Evolutionary conservation across 2,888 invertebrate species (phyloP), one percentile per base, ranked within the genome.

Genomic region (Agrilus biguttatus): DNA sequence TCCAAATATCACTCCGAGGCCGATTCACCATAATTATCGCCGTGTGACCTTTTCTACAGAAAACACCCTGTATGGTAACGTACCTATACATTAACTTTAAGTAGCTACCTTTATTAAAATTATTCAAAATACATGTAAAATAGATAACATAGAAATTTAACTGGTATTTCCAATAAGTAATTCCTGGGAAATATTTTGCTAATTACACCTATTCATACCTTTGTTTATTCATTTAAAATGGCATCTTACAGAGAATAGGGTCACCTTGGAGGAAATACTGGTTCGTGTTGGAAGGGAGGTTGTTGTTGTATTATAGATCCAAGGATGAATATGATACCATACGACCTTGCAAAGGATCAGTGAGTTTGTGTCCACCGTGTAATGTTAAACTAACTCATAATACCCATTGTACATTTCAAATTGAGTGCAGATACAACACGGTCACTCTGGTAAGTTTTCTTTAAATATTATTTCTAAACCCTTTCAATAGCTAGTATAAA

Each of bases 211-310:
- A 13, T 32, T 36, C n/a, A 13, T 14, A 37, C 12, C 14, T 8
- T 37, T 19, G 14, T 19, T 19, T 19, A 8, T 19, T 17, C 14
- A 19, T 17, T 17, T 17, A 19, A 19, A 40, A 32, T 33, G 13
- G 14, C 33, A 35, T 44, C n/a, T 42, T 42, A 37, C 45, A 68
- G 68, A 58, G 63, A 51, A 58, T 65, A 62, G 64, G 66, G 44
- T 59, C 63, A 33, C 62, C 66, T 2, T 74, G 72, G 71, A 71
- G 70, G 52, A 66, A 66, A 46, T 69, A 70, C 54, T 74, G 73
- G 72, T 74, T 72, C 49, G 72, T 73, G 2, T 53, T 74, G 43
- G 71, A 73, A 55, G 72, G 71, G 14, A 61, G 69, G 34, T 58
- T 72, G 12, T 59, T 73, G 34, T 57, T 71, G 2, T 73, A 72